Evolutionary conservation across 2,888 invertebrate genomes (phyloP).

Genomic region (Lamproptera curius): DNA sequence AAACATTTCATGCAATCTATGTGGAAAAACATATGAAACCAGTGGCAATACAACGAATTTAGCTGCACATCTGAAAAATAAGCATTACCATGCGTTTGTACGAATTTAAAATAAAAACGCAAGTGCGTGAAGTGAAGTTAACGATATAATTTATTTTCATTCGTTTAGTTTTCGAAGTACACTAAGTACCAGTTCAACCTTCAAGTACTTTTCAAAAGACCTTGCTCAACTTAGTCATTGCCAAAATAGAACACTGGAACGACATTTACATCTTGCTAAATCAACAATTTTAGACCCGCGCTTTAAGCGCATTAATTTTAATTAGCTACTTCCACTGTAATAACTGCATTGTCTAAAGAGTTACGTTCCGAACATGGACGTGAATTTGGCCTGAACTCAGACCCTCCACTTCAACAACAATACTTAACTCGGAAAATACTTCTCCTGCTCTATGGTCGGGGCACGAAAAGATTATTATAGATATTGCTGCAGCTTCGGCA

Average conservation of each 20-base stretch:
- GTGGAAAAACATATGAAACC: no score
- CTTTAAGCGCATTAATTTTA: not conserved
- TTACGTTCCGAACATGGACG: not conserved
- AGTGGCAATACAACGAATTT: no score
- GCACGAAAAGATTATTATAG: slow-evolving; percentile 27
- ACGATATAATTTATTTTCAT: no score
- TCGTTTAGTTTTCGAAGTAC: no score
- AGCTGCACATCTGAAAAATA: no score
- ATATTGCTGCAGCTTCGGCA: not conserved
- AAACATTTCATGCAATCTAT: no score
- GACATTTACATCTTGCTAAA: not conserved
- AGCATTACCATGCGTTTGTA: no score
- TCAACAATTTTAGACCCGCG: not conserved
- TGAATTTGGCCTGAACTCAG: slow-evolving; percentile 17
- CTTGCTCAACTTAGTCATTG: slow-evolving; percentile 16
- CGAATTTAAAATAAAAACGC: no score
- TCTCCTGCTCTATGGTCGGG: slow-evolving; percentile 27
- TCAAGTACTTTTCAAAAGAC: slow-evolving; percentile 1
- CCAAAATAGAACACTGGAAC: slow-evolving; percentile 11
- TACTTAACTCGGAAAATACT: slow-evolving; percentile 25
- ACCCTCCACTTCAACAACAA: slow-evolving; percentile 19
- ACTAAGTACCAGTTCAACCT: no score
- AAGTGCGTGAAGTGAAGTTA: no score
- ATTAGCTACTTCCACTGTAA: not conserved
- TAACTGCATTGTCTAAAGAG: not conserved